phyloP scores from a whole-genome alignment of 2,113 vertebrate genomes.

The crab-eating macaque (Macaca fascicularis) region DNA sequence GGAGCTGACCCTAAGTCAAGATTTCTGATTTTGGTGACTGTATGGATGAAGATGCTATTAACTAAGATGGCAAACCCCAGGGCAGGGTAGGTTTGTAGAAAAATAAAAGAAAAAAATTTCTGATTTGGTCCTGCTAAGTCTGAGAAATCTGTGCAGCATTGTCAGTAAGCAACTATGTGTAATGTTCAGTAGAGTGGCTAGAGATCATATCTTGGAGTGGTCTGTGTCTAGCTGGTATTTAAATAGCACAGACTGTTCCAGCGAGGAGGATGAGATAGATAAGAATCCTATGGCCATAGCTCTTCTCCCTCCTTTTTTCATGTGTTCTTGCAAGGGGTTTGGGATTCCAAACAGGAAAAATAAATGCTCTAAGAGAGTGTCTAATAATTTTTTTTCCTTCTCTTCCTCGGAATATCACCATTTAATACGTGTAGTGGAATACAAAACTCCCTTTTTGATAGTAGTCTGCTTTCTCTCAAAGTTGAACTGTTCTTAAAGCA shows the following conservation, averaged over 20 bases:
- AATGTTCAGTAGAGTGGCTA: not conserved
- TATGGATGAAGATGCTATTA: not conserved
- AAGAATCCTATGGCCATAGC: not conserved
- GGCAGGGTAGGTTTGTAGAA: not conserved
- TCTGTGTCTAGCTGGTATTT: not conserved
- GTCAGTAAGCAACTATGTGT: rapidly evolving
- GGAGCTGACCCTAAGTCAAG: not conserved
- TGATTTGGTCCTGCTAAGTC: not conserved
- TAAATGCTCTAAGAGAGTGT: not conserved
- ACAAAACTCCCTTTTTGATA: not conserved
- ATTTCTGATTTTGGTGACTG: not conserved
- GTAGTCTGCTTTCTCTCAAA: not conserved
- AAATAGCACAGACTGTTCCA: not conserved
- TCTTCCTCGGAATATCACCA: not conserved
- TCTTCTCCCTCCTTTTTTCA: not conserved
- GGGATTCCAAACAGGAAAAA: not conserved
- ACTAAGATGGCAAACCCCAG: not conserved
- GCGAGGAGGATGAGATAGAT: too few species aligned
- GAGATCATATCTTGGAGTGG: not conserved
- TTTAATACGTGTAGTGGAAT: not conserved
- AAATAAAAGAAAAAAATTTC: not conserved
- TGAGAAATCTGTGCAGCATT: not conserved
- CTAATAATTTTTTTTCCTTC: not conserved
- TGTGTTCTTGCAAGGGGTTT: not conserved
- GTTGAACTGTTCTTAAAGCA: not conserved